Percentiles rank a stretch among this genome's conserved stretches.
phyloP scores from a whole-genome alignment of 2,797 vertebrate species.

The Neostethus bicornis region DNA sequence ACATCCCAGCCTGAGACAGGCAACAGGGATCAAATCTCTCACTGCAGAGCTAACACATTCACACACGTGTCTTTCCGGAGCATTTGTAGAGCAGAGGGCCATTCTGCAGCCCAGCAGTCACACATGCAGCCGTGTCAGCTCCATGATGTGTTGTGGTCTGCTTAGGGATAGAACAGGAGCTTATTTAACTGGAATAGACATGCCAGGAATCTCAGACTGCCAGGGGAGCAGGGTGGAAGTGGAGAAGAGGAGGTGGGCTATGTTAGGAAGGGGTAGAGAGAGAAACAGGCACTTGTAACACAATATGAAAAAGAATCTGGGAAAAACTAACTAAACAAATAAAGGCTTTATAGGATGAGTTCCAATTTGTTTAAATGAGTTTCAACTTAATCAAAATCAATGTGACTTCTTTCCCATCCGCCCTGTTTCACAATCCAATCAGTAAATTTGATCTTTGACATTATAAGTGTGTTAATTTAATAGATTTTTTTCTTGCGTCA shows the following conservation, averaged over 20 bases:
- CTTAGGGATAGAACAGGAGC: conserved; percentile 48
- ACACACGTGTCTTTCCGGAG: conserved; percentile 40
- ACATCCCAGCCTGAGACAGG: conserved; percentile 29
- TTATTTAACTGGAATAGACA: conserved; percentile 84
- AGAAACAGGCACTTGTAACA: conserved; percentile 57
- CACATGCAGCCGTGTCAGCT: conserved; percentile 67
- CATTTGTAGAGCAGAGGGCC: conserved; percentile 63
- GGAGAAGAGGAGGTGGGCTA: conserved; percentile 28
- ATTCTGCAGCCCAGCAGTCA: conserved; percentile 71
- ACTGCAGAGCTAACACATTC: conserved; percentile 42
- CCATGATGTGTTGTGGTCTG: conserved; percentile 80
- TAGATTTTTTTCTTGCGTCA: neutral
- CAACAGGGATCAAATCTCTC: conserved; percentile 23
- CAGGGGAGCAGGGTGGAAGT: conserved; percentile 66
- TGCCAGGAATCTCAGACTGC: conserved; percentile 88
- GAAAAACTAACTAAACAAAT: conserved; percentile 27
- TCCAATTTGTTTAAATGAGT: too few relatives aligned
- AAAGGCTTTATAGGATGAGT: conserved; percentile 7
- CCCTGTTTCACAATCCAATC: neutral
- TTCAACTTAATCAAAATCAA: neutral
- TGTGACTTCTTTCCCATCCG: neutral
- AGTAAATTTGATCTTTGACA: neutral
- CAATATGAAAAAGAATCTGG: conserved; percentile 55
- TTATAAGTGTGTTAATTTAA: neutral
- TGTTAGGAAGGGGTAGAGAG: conserved; percentile 12